Percentiles rank a stretch among this genome's conserved stretches.
Evolutionary conservation across 2,113 vertebrate genomes (phyloP).

Genomic region (Gallinago paraguaiae): DNA sequence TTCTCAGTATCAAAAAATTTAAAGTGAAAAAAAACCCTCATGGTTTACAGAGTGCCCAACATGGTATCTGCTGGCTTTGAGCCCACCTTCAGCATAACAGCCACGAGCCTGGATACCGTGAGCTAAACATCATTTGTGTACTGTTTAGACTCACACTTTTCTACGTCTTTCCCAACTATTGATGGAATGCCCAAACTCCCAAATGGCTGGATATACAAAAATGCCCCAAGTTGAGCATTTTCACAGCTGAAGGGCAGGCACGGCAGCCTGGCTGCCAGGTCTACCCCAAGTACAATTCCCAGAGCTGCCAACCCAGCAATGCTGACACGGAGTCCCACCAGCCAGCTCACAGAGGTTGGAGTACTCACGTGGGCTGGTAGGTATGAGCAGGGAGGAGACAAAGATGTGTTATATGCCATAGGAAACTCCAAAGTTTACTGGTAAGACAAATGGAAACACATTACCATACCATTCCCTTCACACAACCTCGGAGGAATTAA

Average conservation of each 20-base stretch:
- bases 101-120: background rate
- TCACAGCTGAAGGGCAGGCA: background rate
- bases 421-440: background rate
- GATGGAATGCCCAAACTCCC: background rate
- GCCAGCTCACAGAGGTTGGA: background rate
- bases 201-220: background rate
- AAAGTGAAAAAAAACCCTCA: background rate
- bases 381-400: background rate
- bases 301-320: accelerated
- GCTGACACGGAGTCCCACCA: background rate
- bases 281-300: accelerated
- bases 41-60: background rate
- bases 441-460: background rate
- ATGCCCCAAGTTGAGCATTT: background rate
- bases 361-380: background rate
- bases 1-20: background rate
- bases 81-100: background rate
- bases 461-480: no score
- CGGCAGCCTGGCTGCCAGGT: background rate
- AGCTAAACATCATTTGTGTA: background rate
- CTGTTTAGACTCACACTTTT: background rate
- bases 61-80: background rate
- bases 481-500: background rate
- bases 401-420: accelerated
- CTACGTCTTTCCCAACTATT: background rate